phyloP scores from a whole-genome alignment of 1,140 invertebrate genomes.

The Aethina tumida region DNA sequence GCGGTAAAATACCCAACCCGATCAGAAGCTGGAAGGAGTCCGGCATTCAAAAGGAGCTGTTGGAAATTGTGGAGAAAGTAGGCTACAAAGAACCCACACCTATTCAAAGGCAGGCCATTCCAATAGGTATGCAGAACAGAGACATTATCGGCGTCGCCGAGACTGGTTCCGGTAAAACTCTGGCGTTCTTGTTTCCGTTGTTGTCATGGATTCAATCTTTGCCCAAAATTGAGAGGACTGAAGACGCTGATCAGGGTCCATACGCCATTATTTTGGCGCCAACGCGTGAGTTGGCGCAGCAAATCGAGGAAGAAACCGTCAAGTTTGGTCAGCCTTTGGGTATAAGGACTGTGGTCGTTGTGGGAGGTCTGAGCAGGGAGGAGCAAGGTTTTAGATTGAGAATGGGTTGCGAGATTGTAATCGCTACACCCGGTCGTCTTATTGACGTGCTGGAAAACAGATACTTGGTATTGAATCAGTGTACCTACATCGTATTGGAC shows the following conservation, averaged over 20 bases:
- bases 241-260: conserved; percentile 93
- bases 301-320: conserved; percentile 98
- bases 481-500: conserved; percentile 87
- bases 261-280: conserved; percentile 99
- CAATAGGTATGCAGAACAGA: conserved; percentile 95
- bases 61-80: conserved; percentile 91
- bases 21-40: conserved; percentile 93
- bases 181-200: conserved; percentile 96
- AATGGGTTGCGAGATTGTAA: conserved; percentile 99
- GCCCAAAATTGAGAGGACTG: conserved; percentile 87
- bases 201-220: conserved; percentile 97
- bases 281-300: conserved; percentile 97
- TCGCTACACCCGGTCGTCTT: conserved; percentile 97
- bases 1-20: conserved; percentile 93
- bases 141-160: conserved; percentile 99
- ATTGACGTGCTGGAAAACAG: conserved; percentile 98
- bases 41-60: conserved; percentile 80
- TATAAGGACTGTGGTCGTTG: conserved; percentile 94
- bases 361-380: conserved; percentile 94
- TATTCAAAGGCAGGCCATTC: conserved; percentile 98
- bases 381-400: conserved; percentile 96
- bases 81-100: conserved; percentile 98
- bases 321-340: conserved; percentile 94
- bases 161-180: conserved; percentile 88
- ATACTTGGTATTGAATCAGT: conserved; percentile 93